A percentile compares a stretch with the other conserved stretches of the same genome.
phyloP scores from a whole-genome alignment of 2,797 vertebrate species.

The Oceanodroma leucorhoa region DNA sequence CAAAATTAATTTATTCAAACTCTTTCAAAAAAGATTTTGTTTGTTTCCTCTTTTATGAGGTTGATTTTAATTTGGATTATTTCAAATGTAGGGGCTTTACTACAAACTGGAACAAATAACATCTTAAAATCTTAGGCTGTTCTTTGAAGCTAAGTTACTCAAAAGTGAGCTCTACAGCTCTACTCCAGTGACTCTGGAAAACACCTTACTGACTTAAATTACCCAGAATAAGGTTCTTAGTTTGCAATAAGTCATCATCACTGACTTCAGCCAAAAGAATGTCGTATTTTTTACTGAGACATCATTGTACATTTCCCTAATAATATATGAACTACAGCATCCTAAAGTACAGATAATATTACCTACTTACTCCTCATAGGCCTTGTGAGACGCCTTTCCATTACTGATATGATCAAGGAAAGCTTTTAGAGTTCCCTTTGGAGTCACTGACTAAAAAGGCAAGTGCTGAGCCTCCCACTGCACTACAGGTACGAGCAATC shows the following conservation, averaged over 20 bases:
- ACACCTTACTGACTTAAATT: neutral
- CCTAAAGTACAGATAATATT: neutral
- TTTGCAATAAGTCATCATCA: neutral
- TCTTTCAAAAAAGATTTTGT: neutral
- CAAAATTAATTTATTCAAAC: neutral
- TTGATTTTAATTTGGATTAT: neutral
- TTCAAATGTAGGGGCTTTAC: neutral
- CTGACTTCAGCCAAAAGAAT: neutral
- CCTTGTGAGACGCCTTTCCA: neutral
- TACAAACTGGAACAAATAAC: neutral
- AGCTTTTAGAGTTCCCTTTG: neutral
- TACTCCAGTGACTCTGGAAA: neutral
- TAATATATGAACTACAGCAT: neutral
- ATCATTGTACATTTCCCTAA: neutral
- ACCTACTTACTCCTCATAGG: neutral
- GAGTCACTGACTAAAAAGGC: neutral
- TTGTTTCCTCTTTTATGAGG: neutral
- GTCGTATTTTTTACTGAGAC: neutral
- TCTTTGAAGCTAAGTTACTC: neutral
- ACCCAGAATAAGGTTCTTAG: neutral
- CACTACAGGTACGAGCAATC: rapidly evolving
- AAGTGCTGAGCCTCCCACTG: neutral
- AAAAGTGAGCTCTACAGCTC: neutral
- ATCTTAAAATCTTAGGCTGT: neutral
- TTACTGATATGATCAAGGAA: neutral